Evolutionary conservation across 1,140 invertebrate species (phyloP).

Genomic region (Episyrphus balteatus): DNA sequence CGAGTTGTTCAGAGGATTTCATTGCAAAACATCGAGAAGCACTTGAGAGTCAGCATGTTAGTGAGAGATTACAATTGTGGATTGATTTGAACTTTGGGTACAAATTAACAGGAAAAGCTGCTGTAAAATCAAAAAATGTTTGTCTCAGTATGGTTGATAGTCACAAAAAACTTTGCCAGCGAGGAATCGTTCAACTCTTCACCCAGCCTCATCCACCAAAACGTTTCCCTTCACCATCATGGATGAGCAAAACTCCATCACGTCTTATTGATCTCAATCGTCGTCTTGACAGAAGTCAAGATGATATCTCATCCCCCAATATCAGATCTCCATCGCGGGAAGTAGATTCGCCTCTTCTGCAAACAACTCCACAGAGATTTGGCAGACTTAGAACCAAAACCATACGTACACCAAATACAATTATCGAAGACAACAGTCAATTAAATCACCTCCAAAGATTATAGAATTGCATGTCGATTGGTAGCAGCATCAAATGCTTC

Average conservation of each 20-base stretch:
- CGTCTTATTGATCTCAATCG: slow-evolving; percentile 38
- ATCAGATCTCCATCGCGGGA: slow-evolving; percentile 14
- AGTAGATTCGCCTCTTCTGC: not conserved
- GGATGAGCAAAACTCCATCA: slow-evolving; percentile 52
- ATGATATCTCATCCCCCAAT: slow-evolving; percentile 11
- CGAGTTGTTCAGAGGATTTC: slow-evolving; percentile 77
- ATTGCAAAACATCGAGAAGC: slow-evolving; percentile 77
- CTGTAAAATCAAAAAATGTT: slow-evolving; percentile 91
- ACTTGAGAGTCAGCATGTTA: slow-evolving; percentile 83
- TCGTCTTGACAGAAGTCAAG: slow-evolving; percentile 38
- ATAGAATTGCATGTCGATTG: slow-evolving; percentile 57
- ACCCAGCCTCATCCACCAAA: slow-evolving; percentile 60
- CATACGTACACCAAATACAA: too few relatives aligned
- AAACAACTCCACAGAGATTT: not conserved
- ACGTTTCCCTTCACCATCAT: slow-evolving; percentile 46
- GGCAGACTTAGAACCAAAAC: not conserved
- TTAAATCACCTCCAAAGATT: slow-evolving; percentile 34
- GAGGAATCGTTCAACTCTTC: slow-evolving; percentile 85
- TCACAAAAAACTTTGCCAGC: slow-evolving; percentile 64
- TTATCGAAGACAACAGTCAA: not conserved
- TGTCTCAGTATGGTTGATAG: slow-evolving; percentile 86
- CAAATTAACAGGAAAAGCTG: slow-evolving; percentile 76
- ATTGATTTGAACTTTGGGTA: slow-evolving; percentile 96
- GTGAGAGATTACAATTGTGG: slow-evolving; percentile 89
- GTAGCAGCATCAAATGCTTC: slow-evolving; percentile 51